phyloP scores from a whole-genome alignment of 2,888 invertebrate species.

The Ganaspis brasiliensis region DNA sequence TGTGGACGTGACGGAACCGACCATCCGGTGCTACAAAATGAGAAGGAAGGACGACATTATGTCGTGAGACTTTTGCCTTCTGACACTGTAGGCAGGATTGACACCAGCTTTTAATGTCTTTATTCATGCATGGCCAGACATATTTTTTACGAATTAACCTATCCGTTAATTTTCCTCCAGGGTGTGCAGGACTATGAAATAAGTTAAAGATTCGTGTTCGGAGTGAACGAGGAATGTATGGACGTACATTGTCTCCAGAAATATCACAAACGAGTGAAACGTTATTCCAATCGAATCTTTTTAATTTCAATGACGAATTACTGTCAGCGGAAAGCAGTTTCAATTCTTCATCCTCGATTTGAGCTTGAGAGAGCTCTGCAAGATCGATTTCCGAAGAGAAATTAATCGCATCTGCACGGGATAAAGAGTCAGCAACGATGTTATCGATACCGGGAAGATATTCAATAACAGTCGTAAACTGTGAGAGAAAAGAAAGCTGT shows the following conservation, averaged over 20 bases:
- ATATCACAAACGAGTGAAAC: background rate
- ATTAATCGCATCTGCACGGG: background rate
- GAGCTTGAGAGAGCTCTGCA: background rate
- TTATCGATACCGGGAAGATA: background rate
- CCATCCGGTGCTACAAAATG: background rate
- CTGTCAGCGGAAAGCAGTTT: background rate
- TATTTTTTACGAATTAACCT: too few species aligned
- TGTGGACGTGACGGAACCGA: constrained; percentile 72
- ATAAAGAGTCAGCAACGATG: background rate
- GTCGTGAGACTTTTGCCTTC: too few species aligned
- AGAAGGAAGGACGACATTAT: too few species aligned
- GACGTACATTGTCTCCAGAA: background rate
- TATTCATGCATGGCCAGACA: too few species aligned
- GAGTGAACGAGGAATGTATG: background rate
- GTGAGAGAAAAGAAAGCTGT: background rate
- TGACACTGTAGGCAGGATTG: too few species aligned
- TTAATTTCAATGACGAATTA: background rate
- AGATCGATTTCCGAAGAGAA: background rate
- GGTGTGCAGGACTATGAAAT: background rate
- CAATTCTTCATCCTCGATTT: background rate
- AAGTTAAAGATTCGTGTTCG: background rate
- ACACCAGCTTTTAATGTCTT: too few species aligned
- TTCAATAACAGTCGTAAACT: background rate
- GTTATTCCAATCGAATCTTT: background rate
- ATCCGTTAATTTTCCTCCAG: background rate